Conservation (phyloP, 2,888 invertebrate genomes). For the Mactromeris polynyma region DNA sequence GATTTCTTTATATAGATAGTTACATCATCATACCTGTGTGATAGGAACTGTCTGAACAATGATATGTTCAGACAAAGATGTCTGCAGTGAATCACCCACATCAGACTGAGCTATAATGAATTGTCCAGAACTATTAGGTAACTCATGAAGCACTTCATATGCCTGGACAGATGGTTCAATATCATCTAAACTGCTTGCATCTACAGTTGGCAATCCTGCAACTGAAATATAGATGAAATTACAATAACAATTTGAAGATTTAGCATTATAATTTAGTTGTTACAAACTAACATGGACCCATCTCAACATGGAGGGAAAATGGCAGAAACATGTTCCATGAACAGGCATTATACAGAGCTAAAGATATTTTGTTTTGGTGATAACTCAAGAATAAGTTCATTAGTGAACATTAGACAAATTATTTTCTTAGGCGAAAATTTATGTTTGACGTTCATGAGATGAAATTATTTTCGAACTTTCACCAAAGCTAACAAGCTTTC, state of each 20-base stretch:
- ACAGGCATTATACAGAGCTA: too few species aligned
- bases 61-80: slow-evolving; percentile 82
- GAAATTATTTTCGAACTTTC: too few species aligned
- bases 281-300: too few species aligned
- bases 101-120: slow-evolving; percentile 81
- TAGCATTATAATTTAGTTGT: too few species aligned
- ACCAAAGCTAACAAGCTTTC: too few species aligned
- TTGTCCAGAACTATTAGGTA: slow-evolving; percentile 73
- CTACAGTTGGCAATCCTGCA: slow-evolving; percentile 31
- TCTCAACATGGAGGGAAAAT: too few species aligned
- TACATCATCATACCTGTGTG: slow-evolving; percentile 38
- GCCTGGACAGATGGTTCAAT: slow-evolving; percentile 56
- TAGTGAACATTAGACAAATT: too few species aligned
- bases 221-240: neutral
- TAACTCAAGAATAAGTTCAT: too few species aligned
- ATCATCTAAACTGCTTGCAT: slow-evolving; percentile 31
- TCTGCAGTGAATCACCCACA: slow-evolving; percentile 66
- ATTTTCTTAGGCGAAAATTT: too few species aligned
- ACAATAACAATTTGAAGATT: neutral
- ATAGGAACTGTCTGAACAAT: slow-evolving; percentile 84
- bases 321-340: too few species aligned
- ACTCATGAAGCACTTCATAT: slow-evolving; percentile 82
- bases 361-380: too few species aligned
- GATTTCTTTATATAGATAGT: neutral
- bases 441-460: too few species aligned